Percentiles rank a stretch among this genome's conserved stretches.
Conservation (phyloP, 2,113 vertebrate genomes). For the Aldabrachelys gigantea region DNA sequence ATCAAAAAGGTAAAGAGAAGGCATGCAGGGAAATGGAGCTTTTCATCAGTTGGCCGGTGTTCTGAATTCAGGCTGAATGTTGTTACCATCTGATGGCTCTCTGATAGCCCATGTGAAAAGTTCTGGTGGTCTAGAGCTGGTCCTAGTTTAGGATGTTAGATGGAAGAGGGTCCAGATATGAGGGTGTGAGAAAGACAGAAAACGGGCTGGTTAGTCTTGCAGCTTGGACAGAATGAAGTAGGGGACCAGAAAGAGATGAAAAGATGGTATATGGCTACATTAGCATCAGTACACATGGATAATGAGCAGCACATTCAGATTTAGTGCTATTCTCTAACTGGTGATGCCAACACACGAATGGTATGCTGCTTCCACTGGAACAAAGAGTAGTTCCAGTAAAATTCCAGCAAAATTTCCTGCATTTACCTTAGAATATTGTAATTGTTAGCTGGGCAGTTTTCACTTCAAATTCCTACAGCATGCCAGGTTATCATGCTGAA, state of each 20-base stretch:
- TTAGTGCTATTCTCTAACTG: fast-evolving
- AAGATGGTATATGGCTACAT: fast-evolving
- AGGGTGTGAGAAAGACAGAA: neutral
- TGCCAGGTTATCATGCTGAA: fast-evolving
- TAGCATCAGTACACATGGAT: fast-evolving
- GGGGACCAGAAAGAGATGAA: neutral
- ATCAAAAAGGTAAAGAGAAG: neutral
- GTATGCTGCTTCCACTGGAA: neutral
- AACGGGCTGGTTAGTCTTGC: neutral
- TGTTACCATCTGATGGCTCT: neutral
- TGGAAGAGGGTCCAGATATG: neutral
- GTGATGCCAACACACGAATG: fast-evolving
- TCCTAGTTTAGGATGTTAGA: fast-evolving
- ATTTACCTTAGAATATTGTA: fast-evolving
- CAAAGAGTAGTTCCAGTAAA: neutral
- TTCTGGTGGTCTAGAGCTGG: neutral
- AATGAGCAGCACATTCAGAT: neutral
- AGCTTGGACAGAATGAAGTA: fast-evolving
- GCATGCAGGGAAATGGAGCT: fast-evolving
- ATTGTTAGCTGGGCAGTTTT: neutral
- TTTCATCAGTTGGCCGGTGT: fast-evolving
- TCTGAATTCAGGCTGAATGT: neutral
- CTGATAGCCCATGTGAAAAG: neutral
- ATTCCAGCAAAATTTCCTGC: neutral
- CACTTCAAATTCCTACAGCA: neutral